Evolutionary conservation across 2,888 invertebrate genomes (phyloP), one percentile per base, ranked within the genome.

Genomic region (Xestia rhomboidea): DNA sequence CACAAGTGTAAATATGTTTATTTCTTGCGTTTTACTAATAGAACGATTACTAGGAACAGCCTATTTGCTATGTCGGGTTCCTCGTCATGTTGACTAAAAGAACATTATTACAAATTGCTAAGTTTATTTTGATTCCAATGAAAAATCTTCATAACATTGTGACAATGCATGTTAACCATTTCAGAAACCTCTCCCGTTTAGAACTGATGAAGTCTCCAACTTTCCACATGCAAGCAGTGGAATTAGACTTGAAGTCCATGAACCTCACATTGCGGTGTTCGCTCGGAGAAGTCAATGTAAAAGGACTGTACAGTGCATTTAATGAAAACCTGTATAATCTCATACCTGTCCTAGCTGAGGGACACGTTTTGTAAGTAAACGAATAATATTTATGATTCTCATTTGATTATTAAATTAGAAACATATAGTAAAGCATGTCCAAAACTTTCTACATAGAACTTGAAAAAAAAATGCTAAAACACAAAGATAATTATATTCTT

Each of bases 1-100:
- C 97, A 73, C 97, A 97, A 93, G 97, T 97, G 97, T 97, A 94
- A 97, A 96, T 96, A 87, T 60, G 3, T 18, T 41, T 76, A 41
- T 62, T 67, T 63, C 11, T 66, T 64, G n/a, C 18, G 24, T 27
- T 60, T 24, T 8, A 57, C n/a, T 30, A 1, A 0, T 41, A n/a
- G 4, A 67, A 30, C 13, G 27, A 62, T 63, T 60, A 41, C 21
- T 41, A 18, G 13, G 3, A 30, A 27, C 24, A 34, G 13, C 3
- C 6, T 46, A 11, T 68, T 15, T 27, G 27, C 21, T 54, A 4
- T 46, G 13, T 5, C 62, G 44, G 11, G 44, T 77, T 77, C 49
- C 27, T n/a, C 13, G 7, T 62, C 6, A n/a, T 41, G 3, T 49
- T 41, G 11, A 30, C n/a, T 46, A 60, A 67, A 75, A 49, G 30